Conservation (phyloP, 2,113 vertebrate species). For the Marcusenius ussheri region DNA sequence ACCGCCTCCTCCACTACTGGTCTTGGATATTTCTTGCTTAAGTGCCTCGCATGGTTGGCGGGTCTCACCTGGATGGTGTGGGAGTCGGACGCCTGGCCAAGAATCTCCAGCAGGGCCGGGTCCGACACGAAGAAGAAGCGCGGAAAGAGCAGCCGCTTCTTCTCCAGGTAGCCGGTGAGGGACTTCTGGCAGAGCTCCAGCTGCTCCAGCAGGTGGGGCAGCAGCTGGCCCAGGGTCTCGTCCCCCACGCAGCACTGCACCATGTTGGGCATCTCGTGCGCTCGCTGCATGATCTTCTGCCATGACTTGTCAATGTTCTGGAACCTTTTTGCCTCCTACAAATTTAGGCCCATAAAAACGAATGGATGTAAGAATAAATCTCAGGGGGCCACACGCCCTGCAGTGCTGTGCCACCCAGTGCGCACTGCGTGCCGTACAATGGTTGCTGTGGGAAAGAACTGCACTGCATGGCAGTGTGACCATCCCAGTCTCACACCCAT, state of each 20-base stretch:
- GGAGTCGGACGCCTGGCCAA: constrained; percentile 51
- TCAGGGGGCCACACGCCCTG: not conserved
- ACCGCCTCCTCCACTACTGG: not conserved
- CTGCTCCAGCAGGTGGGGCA: constrained; percentile 66
- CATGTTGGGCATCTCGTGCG: constrained; percentile 64
- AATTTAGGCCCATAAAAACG: not conserved
- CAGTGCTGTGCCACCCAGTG: not conserved
- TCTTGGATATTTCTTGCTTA: not conserved
- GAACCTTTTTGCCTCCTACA: constrained; percentile 74
- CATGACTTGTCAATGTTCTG: constrained; percentile 77
- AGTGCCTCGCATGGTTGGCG: not conserved
- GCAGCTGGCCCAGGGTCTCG: constrained; percentile 66
- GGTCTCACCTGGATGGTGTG: constrained; percentile 48
- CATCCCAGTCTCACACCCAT: not conserved
- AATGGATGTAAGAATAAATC: not conserved
- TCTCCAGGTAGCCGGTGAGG: constrained; percentile 56
- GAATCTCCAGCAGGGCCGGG: constrained; percentile 47
- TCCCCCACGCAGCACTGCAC: constrained; percentile 75
- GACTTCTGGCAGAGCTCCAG: constrained; percentile 72
- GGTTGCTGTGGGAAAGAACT: not conserved
- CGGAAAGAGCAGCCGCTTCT: constrained; percentile 48
- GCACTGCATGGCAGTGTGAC: not conserved
- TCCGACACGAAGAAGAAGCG: constrained; percentile 55
- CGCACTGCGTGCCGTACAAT: not conserved
- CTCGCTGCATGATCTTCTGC: constrained; percentile 75